These are phyloP conservation scores for Bombus picipes DNA, from an alignment of 1,140 invertebrate genomes.

Conservation along the genomic window DNA sequence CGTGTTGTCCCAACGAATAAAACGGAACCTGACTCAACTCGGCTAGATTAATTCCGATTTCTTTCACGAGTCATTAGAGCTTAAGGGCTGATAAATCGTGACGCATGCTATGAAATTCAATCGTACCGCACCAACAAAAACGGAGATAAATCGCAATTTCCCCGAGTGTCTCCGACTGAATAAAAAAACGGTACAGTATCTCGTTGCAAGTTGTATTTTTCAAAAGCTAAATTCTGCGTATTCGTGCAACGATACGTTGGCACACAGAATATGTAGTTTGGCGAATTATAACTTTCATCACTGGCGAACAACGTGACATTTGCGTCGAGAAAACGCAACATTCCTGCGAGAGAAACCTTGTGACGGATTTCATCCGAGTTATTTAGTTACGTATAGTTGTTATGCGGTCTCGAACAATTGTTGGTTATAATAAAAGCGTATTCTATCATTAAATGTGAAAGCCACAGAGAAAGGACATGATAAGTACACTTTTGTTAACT, in stretches of 20 bases:
- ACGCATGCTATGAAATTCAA: slow-evolving; percentile 23
- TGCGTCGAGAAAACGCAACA: neutral
- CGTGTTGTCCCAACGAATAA: neutral
- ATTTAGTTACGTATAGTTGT: neutral
- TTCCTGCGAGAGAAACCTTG: neutral
- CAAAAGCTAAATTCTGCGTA: neutral
- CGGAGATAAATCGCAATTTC: neutral
- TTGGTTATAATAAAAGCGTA: too few species aligned
- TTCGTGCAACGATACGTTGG: neutral
- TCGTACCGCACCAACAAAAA: neutral
- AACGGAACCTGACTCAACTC: neutral
- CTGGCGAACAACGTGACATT: neutral
- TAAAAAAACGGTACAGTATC: neutral
- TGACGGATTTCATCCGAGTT: neutral
- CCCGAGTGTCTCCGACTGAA: neutral
- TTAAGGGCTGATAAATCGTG: slow-evolving; percentile 41
- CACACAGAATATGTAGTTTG: neutral
- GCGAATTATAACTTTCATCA: neutral
- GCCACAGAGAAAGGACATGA: too few species aligned
- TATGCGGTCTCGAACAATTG: too few species aligned
- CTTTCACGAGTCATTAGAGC: slow-evolving; percentile 48
- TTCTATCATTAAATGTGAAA: too few species aligned
- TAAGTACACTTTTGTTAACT: too few species aligned
- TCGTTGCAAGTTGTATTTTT: neutral
- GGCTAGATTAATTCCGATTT: slow-evolving; percentile 37